Conservation (phyloP, 2,797 vertebrate genomes). For the Cynodonichthys magdalenae region DNA sequence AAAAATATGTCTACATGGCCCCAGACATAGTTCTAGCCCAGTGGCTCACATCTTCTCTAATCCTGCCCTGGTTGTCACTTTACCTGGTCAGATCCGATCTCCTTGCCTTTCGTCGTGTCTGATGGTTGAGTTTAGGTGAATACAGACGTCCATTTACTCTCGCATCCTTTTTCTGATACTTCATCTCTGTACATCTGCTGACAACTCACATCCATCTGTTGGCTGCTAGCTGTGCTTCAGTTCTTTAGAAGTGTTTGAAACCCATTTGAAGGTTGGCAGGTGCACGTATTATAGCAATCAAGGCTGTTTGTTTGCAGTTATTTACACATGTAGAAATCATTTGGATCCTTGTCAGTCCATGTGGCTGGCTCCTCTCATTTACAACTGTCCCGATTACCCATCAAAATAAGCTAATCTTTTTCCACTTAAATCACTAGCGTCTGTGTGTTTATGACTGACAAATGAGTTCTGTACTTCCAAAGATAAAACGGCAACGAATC, state of each 20-base stretch:
- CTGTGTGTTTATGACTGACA: conserved; percentile 35
- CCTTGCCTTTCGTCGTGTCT: conserved; percentile 13
- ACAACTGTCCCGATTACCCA: conserved; percentile 25
- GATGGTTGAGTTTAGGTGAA: conserved; percentile 1
- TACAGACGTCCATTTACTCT: not conserved
- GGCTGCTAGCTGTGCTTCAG: conserved; percentile 14
- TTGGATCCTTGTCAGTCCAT: conserved; percentile 20
- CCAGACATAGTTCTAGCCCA: no score
- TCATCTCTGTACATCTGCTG: conserved; percentile 22
- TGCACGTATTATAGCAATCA: conserved; percentile 47
- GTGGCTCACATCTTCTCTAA: no score
- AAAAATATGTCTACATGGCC: no score
- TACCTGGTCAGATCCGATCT: conserved; percentile 15
- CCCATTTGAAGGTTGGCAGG: conserved; percentile 54
- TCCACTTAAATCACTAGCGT: conserved; percentile 13
- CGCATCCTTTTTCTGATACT: conserved; percentile 17
- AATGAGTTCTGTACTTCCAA: conserved; percentile 35
- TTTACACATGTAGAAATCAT: conserved; percentile 38
- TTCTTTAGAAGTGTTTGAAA: conserved; percentile 38
- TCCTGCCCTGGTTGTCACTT: conserved; percentile 1
- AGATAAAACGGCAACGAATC: conserved; percentile 39
- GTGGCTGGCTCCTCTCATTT: conserved; percentile 26
- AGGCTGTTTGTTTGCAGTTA: conserved; percentile 37
- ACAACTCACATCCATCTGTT: conserved; percentile 41
- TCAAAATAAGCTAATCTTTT: conserved; percentile 30